A percentile compares a stretch with the other conserved stretches of the same genome.
Evolutionary conservation across 2,888 invertebrate species (phyloP).

Genomic region (Campopleginae sp.): DNA sequence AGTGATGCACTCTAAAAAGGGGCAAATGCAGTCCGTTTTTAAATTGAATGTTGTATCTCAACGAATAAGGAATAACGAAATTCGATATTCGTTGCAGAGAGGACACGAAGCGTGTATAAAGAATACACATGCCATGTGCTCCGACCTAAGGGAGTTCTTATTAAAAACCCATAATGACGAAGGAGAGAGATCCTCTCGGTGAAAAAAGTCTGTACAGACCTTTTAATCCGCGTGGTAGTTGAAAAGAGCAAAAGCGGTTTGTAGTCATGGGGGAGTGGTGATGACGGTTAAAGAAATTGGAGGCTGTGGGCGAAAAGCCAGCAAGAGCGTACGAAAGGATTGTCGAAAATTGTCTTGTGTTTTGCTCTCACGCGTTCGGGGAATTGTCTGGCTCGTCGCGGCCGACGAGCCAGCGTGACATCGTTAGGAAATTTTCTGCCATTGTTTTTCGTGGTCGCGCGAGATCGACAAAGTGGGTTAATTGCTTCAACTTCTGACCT

Average conservation of each 20-base stretch:
- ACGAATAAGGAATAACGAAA: no score
- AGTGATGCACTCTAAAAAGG: neutral
- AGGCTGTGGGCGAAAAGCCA: slow-evolving; percentile 67
- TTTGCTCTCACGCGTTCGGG: slow-evolving; percentile 8
- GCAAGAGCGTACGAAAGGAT: slow-evolving; percentile 3
- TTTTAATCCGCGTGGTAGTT: slow-evolving; percentile 72
- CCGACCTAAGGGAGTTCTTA: neutral
- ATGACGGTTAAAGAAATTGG: slow-evolving; percentile 75
- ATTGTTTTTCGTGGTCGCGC: slow-evolving; percentile 77
- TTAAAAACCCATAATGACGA: neutral
- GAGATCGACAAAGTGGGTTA: slow-evolving; percentile 78
- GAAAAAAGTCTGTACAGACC: neutral
- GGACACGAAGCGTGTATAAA: no score
- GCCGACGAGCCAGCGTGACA: slow-evolving; percentile 71
- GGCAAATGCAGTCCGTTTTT: no score
- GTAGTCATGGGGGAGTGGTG: slow-evolving; percentile 53
- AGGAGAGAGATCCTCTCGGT: neutral
- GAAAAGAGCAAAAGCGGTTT: slow-evolving; percentile 66
- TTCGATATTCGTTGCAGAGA: no score
- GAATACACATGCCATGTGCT: no score
- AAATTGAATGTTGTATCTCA: no score
- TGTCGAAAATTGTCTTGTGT: slow-evolving; percentile 34
- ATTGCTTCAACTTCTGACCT: slow-evolving; percentile 80
- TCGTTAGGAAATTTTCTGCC: slow-evolving; percentile 80
- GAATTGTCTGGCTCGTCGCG: neutral